Evolutionary conservation across 2,888 invertebrate species (phyloP).

Genomic region (Hypolimnas misippus): DNA sequence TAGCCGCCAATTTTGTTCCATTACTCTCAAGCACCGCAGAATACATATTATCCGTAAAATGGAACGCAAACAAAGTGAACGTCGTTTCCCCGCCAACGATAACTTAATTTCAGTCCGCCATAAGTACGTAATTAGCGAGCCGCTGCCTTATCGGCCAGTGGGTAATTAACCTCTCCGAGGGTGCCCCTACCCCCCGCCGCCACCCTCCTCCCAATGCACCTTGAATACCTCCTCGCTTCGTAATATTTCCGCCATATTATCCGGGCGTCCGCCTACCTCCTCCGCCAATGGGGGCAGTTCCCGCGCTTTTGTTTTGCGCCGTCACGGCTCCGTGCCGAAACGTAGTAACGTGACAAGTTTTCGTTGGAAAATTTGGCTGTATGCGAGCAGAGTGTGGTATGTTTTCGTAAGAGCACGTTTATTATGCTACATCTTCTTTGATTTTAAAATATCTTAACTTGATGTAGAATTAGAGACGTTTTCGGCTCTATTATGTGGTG

Average conservation of each 20-base stretch:
- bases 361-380: constrained; percentile 80
- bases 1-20: constrained; percentile 80
- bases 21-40: constrained; percentile 75
- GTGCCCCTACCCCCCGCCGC: constrained; percentile 51
- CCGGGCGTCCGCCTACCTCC: constrained; percentile 79
- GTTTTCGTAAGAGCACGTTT: constrained; percentile 75
- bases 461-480: constrained; percentile 32
- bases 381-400: constrained; percentile 71
- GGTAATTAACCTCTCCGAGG: constrained; percentile 82
- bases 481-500: constrained; percentile 42
- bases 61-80: constrained; percentile 83
- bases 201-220: constrained; percentile 66
- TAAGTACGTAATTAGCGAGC: constrained; percentile 84
- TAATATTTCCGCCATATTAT: constrained; percentile 84
- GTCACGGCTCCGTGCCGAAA: constrained; percentile 74
- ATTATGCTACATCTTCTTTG: constrained; percentile 63
- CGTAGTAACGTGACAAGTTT: constrained; percentile 77
- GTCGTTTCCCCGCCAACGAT: constrained; percentile 81
- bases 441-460: constrained; percentile 59
- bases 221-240: constrained; percentile 81
- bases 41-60: constrained; percentile 81
- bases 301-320: constrained; percentile 83
- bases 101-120: constrained; percentile 84
- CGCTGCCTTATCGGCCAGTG: constrained; percentile 83
- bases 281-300: constrained; percentile 79